Base-by-base conservation (phyloP, 1,140 invertebrate genomes). In the Temnothorax longispinosus region DNA sequence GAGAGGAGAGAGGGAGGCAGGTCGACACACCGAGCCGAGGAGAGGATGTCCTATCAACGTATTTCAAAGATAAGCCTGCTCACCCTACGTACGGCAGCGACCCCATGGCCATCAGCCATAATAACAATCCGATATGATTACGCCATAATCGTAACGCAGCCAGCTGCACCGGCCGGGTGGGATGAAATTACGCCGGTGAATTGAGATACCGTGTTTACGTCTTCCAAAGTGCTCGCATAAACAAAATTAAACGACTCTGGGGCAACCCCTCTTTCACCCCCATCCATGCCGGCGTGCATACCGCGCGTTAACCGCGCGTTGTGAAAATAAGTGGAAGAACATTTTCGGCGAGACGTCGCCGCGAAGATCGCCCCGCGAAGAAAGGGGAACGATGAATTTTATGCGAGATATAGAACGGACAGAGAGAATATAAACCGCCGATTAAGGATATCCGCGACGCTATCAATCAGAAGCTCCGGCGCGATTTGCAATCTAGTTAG, bases 41-140 rank as follows among this genome's bases (percentile, higher is more conserved):
- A 75, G 86, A 89, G 87, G 92, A 88, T 92, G 91, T 91, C 91
- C 92, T 94, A 94, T 95, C 95, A 95, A 94, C 94, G 95, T 95
- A 95, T 95, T 95, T 95, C 94, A 95, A 94, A 95, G 95, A 95
- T 95, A 95, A 95, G 95, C 94, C 92, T 91, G 89, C 87, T 90
- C 92, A 76, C 87, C 91, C 91, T 91, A 21, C 72, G 27, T 87
- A 54, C 80, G 69, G 41, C 89, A 76, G 87, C 80, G 90, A 90
- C 92, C 92, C 93, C 89, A 84, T 38, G 90, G 93, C 94, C 93
- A 95, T 95, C 94, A 94, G 93, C 93, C 94, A 94, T 95, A 95
- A 95, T 95, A 95, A 95, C 95, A 95, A 95, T 95, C 94, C 95
- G 94, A 95, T 95, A 95, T 95, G 94, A 95, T 95, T 95, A 94